Evolutionary conservation across 2,888 invertebrate species (phyloP), one percentile per base, ranked within the genome.

Genomic region (Drosophila incognita): DNA sequence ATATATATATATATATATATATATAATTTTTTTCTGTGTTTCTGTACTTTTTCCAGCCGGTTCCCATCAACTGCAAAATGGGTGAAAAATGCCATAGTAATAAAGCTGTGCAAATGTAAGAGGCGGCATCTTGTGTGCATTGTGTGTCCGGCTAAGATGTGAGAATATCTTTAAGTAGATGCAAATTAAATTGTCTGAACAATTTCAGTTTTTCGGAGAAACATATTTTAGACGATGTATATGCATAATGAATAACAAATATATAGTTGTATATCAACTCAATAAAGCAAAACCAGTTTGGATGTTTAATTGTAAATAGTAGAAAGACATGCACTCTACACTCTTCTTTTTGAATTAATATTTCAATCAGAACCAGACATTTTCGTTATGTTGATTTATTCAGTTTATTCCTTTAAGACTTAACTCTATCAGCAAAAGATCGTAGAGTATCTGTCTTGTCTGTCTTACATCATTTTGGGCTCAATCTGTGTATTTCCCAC

Each of bases 401-500:
- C 7, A 46, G 21, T 21, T 46, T 46, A 46, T 21, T 7, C 7
- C n/a, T 11, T 21, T 21, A 3, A 1, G 8, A 8, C 8, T 38
- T 18, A n/a, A 4, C n/a, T 40, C 0, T n/a, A n/a, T 40, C 10
- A 10, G 21, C 42, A 4, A 21, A 21, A 46, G 13, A 46, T 46
- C 4, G 13, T 13, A 56, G 27, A 29, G 59, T 66, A 70, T 51
- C 11, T 21, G 2, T 33, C 33, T 21, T 33, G 33, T 11, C 33
- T 11, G 4, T 29, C 15, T 6, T 10, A 18, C 21, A 35, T 40
- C 4, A 7, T 11, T 51, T 24, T 18, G 7, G 18, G 13, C 63
- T 18, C 51, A 15, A 51, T 52, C 58, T 69, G 58, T 84, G 59
- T 54, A 66, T 70, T 89, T 83, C 89, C 79, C 85, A 84, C 66